A percentile compares a stretch with the other conserved stretches of the same genome.
Conservation (phyloP, 2,888 invertebrate genomes). For the Pseudococcus jackbeardsleyi region DNA sequence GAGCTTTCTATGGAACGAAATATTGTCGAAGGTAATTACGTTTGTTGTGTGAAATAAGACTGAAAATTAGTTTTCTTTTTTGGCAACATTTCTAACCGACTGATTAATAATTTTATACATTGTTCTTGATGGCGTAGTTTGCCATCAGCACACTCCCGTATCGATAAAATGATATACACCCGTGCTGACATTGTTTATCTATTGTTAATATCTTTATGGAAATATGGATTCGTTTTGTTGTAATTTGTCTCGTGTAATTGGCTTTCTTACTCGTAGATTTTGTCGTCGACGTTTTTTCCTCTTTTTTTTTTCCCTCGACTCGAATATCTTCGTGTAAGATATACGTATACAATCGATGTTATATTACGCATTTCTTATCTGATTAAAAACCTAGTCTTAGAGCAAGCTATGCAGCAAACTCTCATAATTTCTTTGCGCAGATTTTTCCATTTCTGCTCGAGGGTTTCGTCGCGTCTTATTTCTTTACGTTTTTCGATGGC, state of each 20-base stretch:
- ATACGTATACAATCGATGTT: not conserved
- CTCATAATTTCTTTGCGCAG: not conserved
- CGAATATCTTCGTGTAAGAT: not conserved
- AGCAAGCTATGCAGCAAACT: not conserved
- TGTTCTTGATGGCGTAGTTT: not conserved
- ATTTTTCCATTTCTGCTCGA: not conserved
- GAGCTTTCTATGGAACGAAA: slow-evolving; percentile 28
- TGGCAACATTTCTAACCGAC: slow-evolving; percentile 3
- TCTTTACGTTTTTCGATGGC: not conserved
- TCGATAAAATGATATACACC: not conserved
- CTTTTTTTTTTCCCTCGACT: too few species aligned
- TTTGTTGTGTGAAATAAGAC: slow-evolving; percentile 23
- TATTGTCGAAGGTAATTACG: slow-evolving; percentile 22
- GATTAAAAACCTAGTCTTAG: not conserved
- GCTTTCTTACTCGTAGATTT: not conserved
- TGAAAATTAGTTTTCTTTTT: slow-evolving; percentile 25
- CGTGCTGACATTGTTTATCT: not conserved
- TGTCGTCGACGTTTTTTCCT: not conserved
- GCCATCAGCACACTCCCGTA: not conserved
- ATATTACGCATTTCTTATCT: slow-evolving; percentile 8
- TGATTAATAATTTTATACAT: slow-evolving; percentile 24
- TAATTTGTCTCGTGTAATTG: slow-evolving; percentile 6
- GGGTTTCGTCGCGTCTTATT: not conserved
- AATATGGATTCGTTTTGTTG: slow-evolving; percentile 4
- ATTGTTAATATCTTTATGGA: slow-evolving; percentile 17